A percentile compares a stretch with the other conserved stretches of the same genome.
Evolutionary conservation across 1,140 invertebrate species (phyloP).

Genomic region (Drosophila saltans): DNA sequence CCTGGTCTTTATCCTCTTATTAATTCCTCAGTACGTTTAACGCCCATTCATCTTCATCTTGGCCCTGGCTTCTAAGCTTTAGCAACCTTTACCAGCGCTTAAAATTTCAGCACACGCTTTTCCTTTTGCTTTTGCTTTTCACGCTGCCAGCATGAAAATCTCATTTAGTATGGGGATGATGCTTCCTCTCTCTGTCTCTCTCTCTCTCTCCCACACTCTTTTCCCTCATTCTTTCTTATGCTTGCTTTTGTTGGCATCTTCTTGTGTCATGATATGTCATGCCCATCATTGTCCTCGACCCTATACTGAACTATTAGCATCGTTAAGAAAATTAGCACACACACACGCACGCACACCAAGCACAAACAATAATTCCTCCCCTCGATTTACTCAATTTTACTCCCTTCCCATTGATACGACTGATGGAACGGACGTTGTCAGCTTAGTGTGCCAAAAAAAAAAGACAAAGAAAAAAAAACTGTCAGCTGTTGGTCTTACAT

Average conservation of each 20-base stretch:
- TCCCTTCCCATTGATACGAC: conserved; percentile 19
- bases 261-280: conserved; percentile 37
- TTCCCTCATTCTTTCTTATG: conserved; percentile 3
- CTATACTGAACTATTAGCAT: conserved; percentile 58
- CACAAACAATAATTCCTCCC: not conserved
- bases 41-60: conserved; percentile 73
- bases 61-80: conserved; percentile 62
- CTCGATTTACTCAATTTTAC: conserved; percentile 26
- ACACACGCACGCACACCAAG: conserved; percentile 2
- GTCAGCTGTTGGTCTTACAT: too few species aligned
- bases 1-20: conserved; percentile 47
- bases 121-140: conserved; percentile 19
- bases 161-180: conserved; percentile 35
- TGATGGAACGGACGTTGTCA: not conserved
- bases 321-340: conserved; percentile 60
- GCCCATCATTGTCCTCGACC: conserved; percentile 32
- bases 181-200: not conserved
- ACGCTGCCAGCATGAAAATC: conserved; percentile 46
- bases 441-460: not conserved
- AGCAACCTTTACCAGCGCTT: conserved; percentile 10
- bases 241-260: conserved; percentile 4
- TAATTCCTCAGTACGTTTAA: conserved; percentile 71
- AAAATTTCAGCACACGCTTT: conserved; percentile 21
- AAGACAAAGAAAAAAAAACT: too few species aligned
- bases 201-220: not conserved